Base-by-base conservation (phyloP, 2,888 invertebrate genomes). In the Halictus ligatus region DNA sequence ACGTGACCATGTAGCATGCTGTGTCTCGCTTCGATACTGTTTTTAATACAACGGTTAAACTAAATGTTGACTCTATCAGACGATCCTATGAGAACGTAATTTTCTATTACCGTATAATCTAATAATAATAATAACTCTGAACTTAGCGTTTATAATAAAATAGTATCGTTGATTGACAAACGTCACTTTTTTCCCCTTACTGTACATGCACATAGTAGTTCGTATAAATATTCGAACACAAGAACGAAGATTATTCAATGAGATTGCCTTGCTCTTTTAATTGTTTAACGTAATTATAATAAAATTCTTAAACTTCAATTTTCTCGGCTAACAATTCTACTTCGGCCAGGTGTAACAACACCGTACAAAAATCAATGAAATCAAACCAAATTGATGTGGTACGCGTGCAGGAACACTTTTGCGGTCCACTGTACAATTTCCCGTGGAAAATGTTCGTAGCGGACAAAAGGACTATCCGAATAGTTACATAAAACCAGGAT, bases 401-500 rank as follows among this genome's bases (percentile, higher is more conserved):
- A 29, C 15, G 29, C 15, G 64, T 29, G 64, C 15, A 64, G 29
- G 29, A 64, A 29, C 64, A 29, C 18, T 64, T 35, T 64, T 18
- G 64, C 8, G 64, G 29, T 35, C 18, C 64, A 18, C 64, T 69
- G 69, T 40, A 40, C 40, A 12, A 12, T 35, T 40, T 40, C 6
- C 40, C 43, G 71, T 43, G n/a, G 12, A 43, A 71, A 71, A 71
- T 29, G 7, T 64, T 64, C 12, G 18, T 8, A 21, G 35, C 15
- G 2, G 67, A 79, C 64, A 76, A 78, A 67, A 5, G 64, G 15
- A 21, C 58, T 69, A 69, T 69, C 43, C 60, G 46, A 75, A 58
- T 72, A 69, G 69, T 80, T 84, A 69, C 48, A 50, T 80, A 77
- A 80, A 85, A 77, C 25, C 77, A 69, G 46, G 58, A 69, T 79